phyloP scores from a whole-genome alignment of 2,888 invertebrate genomes.

The Autographa gamma region DNA sequence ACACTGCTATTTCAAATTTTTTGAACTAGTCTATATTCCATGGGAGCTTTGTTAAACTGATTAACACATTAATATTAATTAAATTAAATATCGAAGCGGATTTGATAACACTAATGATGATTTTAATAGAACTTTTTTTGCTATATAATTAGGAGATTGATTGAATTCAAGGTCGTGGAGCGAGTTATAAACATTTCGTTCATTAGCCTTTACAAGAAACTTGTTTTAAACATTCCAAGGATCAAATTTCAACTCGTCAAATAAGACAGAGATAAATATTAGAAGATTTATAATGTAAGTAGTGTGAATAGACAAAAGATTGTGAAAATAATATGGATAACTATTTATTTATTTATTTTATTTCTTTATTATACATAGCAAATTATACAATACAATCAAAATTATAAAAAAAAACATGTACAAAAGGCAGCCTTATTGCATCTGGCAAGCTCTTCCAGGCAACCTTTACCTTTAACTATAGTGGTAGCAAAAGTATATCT shows the following conservation, averaged over 20 bases:
- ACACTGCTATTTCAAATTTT: background rate
- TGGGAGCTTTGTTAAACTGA: conserved; percentile 11
- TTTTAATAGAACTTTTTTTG: conserved; percentile 6
- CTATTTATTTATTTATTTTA: no score
- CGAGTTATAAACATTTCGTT: background rate
- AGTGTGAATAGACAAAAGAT: no score
- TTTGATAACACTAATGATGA: conserved; percentile 47
- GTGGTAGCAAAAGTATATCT: no score
- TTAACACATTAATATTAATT: conserved; percentile 17
- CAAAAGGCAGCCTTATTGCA: no score
- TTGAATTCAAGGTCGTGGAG: background rate
- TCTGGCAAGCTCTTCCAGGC: no score
- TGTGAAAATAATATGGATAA: no score
- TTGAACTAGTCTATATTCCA: background rate
- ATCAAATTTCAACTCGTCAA: background rate
- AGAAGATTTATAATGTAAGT: background rate
- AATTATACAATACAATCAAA: no score
- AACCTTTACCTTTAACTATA: no score
- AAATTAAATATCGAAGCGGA: conserved; percentile 25
- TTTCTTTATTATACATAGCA: no score
- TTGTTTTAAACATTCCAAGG: conserved; percentile 3
- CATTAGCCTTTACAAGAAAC: background rate
- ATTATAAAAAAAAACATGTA: no score
- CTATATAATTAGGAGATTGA: background rate
- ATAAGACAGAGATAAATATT: background rate